Base-by-base conservation (phyloP, 2,797 vertebrate genomes). In the Acanthornis magna region DNA sequence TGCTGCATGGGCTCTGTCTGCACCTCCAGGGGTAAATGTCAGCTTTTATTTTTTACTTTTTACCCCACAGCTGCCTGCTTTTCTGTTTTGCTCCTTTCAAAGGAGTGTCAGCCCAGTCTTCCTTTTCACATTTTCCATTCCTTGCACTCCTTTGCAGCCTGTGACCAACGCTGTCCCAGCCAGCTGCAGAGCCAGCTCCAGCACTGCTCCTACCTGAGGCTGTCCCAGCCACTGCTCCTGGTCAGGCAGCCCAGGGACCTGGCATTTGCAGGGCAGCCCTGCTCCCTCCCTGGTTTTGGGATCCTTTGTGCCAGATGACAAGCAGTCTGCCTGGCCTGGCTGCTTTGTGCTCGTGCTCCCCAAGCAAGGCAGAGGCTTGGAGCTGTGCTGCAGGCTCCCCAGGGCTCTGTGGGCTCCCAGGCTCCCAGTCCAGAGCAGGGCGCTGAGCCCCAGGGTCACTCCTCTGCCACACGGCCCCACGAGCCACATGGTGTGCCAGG, bases 281-380 rank as follows among this genome's bases (percentile, higher is more conserved):
- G 1, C 15, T 62, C 16, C 16, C 42, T 54, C 83, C n/a, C 43
- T 25, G 25, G 4, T 30, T 81, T 47, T 0, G 16, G 48, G 36
- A 53, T 60, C 12, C 36, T 26, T 36, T 27, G 30, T 7, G 36
- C 30, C 48, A 26, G 38, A 20, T 29, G 19, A 18, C 29, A 62
- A 21, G 27, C 16, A 13, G n/a, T 4, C 78, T 81, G 57, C 53
- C 57, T 13, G 70, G 40, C 40, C 40, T 10, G 62, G 13, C 58
- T 40, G 53, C 48, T 67, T n/a, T 0, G 1, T 36, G 17, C 9
- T 36, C 0, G 0, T 1, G 2, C 61, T 77, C 51, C 21, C 9
- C 14, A 16, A 42, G 34, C 16, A 21, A 34, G 43, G 25, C 14
- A 42, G 54, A 84, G 30, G 20, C 34, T 43, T 7, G n/a, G 71